Conservation (phyloP, 1,140 invertebrate genomes). For the Drosophila rhopaloa region DNA sequence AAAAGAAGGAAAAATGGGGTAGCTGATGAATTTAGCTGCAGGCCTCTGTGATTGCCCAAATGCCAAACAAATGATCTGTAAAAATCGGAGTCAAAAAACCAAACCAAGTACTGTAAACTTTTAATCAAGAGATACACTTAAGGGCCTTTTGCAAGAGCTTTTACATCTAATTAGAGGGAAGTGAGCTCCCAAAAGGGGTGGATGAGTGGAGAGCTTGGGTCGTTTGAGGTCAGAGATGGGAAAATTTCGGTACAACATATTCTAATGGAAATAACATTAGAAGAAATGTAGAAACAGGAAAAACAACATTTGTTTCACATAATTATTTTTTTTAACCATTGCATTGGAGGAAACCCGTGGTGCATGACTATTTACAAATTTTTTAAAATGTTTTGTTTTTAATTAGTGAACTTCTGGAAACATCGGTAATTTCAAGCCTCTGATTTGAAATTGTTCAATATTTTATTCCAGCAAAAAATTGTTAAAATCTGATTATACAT, state of each 20-base stretch:
- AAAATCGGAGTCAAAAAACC: constrained; percentile 50
- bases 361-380: no score
- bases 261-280: no score
- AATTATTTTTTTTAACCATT: no score
- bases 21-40: constrained; percentile 1
- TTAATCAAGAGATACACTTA: constrained; percentile 64
- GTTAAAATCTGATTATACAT: no score
- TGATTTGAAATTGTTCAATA: no score
- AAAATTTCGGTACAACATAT: neutral
- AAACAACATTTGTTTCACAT: no score
- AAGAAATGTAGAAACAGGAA: no score
- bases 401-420: no score
- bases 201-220: neutral
- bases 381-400: no score
- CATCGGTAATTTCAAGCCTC: no score
- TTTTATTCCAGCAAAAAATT: no score
- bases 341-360: no score
- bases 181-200: constrained; percentile 1
- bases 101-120: constrained; percentile 63
- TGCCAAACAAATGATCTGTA: constrained; percentile 72
- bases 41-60: constrained; percentile 45
- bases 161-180: constrained; percentile 69
- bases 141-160: constrained; percentile 50
- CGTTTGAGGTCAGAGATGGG: neutral
- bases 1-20: neutral